Evolutionary conservation across 2,113 vertebrate genomes (phyloP), one percentile per base, ranked within the genome.

Genomic region (Hypomesus transpacificus): DNA sequence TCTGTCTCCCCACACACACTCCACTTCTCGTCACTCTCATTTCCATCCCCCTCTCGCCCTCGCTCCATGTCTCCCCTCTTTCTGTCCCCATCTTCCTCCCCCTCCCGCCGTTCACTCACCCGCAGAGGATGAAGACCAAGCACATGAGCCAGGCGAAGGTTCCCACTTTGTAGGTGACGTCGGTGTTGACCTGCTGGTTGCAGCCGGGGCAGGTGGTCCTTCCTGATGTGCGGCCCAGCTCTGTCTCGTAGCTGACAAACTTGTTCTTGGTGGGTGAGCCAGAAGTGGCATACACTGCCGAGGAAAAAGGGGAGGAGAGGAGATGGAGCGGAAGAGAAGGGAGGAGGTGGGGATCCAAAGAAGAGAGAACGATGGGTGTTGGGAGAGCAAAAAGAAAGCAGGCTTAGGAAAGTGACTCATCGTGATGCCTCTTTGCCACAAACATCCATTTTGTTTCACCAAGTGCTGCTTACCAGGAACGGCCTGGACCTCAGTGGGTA

Each of bases 81-180:
- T 20, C 67, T 18, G 3, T 57, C 46, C 14, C 52, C 17, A 4
- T 24, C 17, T 11, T 14, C 2, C 4, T 28, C 17, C 4, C 21
- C 8, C 18, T 16, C 52, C 17, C 11, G 34, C 51, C n/a, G 4
- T 56, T 7, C 8, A 78, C 90, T 88, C 80, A 93, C 92, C 92
- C 92, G 17, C 87, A 90, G 75, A 91, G 84, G 78, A 93, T 89
- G 78, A 93, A 86, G 74, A 93, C 88, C 11, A 92, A 2, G 64
- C 90, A 92, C 90, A 92, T 91, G 21, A 92, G 84, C 91, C 90
- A 92, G 56, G 92, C 91, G 20, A 88, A 93, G 0, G 52, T 69
- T 8, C 92, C 92, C 1, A 86, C 84, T 80, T 91, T 92, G 75
- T 92, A 91, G 53, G 53, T 67, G 63, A 92, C 90, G 0, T 87